A percentile compares a stretch with the other conserved stretches of the same genome.
These are phyloP conservation scores for Gnathochromis pfefferi DNA, from an alignment of 2,113 vertebrate species.

Conservation along the genomic window DNA sequence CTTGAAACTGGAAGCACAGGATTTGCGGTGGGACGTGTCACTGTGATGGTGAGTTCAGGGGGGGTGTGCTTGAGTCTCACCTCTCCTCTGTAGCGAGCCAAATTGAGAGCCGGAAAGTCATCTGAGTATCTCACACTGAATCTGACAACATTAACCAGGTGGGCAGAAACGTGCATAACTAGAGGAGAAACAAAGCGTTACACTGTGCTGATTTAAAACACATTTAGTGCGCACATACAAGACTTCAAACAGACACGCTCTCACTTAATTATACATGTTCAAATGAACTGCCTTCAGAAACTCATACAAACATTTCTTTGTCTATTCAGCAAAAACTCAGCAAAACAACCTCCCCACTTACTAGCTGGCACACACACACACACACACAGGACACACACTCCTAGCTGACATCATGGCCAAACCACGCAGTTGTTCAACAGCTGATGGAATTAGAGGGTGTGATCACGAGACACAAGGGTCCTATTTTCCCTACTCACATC, in stretches of 20 bases:
- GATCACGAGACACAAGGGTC: conserved; percentile 58
- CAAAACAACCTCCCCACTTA: conserved; percentile 9
- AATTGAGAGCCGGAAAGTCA: conserved; percentile 83
- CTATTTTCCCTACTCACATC: conserved; percentile 28
- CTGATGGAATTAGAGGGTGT: conserved; percentile 59
- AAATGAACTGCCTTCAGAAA: not conserved
- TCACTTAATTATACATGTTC: not conserved
- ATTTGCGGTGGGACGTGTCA: not conserved
- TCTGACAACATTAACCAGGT: conserved; percentile 84
- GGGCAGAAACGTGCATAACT: conserved; percentile 94
- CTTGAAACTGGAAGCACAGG: not conserved
- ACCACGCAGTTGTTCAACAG: conserved; percentile 47
- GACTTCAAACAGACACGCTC: not conserved
- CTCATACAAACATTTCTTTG: conserved; percentile 39
- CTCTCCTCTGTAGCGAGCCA: conserved; percentile 86
- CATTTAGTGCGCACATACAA: not conserved
- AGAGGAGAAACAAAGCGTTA: not conserved
- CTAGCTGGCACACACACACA: not conserved
- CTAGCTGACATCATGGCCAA: conserved; percentile 51
- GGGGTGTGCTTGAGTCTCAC: conserved; percentile 50
- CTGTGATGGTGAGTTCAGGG: not conserved
- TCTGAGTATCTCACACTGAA: conserved; percentile 86
- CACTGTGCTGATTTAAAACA: not conserved
- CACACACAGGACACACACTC: conserved; percentile 1
- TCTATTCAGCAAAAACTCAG: conserved; percentile 47